Evolutionary conservation across 2,113 vertebrate genomes (phyloP).

Genomic region (Anolis carolinensis): DNA sequence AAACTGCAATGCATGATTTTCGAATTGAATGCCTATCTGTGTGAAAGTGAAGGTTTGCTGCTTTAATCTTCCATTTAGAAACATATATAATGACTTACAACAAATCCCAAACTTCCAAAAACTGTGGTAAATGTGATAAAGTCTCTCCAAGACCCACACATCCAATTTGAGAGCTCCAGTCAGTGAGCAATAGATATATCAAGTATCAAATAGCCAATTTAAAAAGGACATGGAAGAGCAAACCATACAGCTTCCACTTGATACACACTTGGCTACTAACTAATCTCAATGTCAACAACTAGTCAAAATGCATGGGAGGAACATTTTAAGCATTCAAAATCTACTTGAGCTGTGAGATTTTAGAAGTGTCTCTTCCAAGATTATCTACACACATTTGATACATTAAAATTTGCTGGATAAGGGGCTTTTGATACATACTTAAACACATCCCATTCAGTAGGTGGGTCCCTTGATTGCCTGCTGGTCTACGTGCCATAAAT

Average conservation of each 20-base stretch:
- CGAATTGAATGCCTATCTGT: not conserved
- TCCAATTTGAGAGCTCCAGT: not conserved
- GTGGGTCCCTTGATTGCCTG: not conserved
- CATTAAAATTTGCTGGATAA: not conserved
- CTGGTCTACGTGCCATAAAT: not conserved
- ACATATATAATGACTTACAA: not conserved
- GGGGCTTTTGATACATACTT: not conserved
- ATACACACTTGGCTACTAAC: not conserved
- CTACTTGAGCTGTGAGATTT: not conserved
- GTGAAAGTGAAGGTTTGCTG: not conserved
- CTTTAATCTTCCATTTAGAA: conserved; percentile 17
- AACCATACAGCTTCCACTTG: not conserved
- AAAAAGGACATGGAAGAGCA: not conserved
- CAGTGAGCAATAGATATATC: not conserved
- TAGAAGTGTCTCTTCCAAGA: not conserved
- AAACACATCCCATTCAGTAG: not conserved
- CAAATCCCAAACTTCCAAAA: not conserved
- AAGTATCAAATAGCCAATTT: not conserved
- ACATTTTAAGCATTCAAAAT: not conserved
- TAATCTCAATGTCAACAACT: not conserved
- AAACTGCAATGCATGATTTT: not conserved
- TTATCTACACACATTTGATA: not conserved
- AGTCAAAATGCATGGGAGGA: not conserved
- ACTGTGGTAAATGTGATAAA: not conserved
- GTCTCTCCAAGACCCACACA: not conserved